Base-by-base conservation (phyloP, 2,113 vertebrate species). In the Grantiella picta region DNA sequence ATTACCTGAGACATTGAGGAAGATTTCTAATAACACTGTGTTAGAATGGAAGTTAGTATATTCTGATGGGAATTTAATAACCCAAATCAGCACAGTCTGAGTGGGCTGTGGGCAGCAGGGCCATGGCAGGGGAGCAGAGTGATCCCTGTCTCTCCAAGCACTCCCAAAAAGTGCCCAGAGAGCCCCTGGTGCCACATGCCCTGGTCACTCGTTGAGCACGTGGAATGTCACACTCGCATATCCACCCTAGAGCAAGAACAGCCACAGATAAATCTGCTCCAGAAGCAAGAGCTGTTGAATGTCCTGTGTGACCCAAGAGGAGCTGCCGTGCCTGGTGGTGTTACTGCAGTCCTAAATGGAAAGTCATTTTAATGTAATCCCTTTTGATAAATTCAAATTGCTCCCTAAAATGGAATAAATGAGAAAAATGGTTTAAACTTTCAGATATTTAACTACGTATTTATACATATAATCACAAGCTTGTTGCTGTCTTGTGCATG, bases 1-100 rank as follows among this genome's bases (percentile, higher is more conserved):
- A 94, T 94, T 86, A 78, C 56, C 87, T 92, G 42, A 68, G 89
- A 93, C 86, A 79, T 52, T 50, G 59, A 93, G 75, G 60, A 63
- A 88, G 78, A 72, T 93, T 90, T 89, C 80, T 81, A 91, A 88
- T 52, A 94, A 52, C 1, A 0, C 31, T 13, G 31, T 8, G 38
- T 71, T 80, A 49, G 88, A 29, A 63, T 15, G 23, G n/a, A 87
- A 73, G 36, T 35, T 72, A 24, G 47, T 35, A 44, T 89, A 77
- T 40, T 56, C 66, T 83, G 71, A 87, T 56, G 69, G 81, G 86
- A 75, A 69, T 56, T 49, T 79, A 76, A 79, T 53, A 57, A 72
- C 28, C 19, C 36, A 6, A 15, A 6, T 6, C 36, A 52, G 22
- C 72, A 3, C 69, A 57, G 93, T 38, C 65, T 72, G 54, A 31